phyloP scores from a whole-genome alignment of 2,113 vertebrate species.

The Brienomyrus longianalis region DNA sequence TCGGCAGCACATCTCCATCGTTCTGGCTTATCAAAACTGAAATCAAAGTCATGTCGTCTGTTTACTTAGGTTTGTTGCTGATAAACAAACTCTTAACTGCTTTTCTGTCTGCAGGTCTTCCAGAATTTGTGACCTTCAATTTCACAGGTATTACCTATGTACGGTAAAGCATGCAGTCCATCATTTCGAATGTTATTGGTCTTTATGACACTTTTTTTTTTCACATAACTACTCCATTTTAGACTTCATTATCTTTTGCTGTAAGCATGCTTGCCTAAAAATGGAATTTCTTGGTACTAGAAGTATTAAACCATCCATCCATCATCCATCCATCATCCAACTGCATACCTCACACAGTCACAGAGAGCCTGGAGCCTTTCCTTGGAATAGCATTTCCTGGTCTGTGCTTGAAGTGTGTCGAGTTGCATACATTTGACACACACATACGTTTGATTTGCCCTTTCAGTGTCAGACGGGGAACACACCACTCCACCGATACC shows the following conservation, averaged over 20 bases:
- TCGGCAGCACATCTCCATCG: constrained; percentile 41
- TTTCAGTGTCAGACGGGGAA: constrained; percentile 80
- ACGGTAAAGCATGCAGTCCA: background rate
- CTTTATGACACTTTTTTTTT: background rate
- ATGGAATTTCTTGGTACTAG: background rate
- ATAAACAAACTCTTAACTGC: background rate
- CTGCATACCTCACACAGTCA: background rate
- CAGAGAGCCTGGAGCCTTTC: background rate
- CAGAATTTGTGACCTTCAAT: constrained; percentile 80
- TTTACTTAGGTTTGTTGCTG: background rate
- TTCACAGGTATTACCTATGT: constrained; percentile 76
- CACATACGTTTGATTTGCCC: background rate
- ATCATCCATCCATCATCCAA: background rate
- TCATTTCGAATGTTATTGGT: background rate
- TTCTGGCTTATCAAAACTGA: too few species aligned
- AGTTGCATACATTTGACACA: background rate
- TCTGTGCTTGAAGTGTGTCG: background rate
- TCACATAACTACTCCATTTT: constrained; percentile 25
- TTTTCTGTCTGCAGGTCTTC: constrained; percentile 69
- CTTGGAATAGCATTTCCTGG: background rate
- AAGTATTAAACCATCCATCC: background rate
- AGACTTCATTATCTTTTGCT: background rate
- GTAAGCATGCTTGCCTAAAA: constrained; percentile 8
- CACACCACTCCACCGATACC: constrained; percentile 76
- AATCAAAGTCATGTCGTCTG: background rate